These are phyloP conservation scores for Phenganax subtilis DNA, from an alignment of 92 coral and sea anemone genomes.

Conservation along the genomic window DNA sequence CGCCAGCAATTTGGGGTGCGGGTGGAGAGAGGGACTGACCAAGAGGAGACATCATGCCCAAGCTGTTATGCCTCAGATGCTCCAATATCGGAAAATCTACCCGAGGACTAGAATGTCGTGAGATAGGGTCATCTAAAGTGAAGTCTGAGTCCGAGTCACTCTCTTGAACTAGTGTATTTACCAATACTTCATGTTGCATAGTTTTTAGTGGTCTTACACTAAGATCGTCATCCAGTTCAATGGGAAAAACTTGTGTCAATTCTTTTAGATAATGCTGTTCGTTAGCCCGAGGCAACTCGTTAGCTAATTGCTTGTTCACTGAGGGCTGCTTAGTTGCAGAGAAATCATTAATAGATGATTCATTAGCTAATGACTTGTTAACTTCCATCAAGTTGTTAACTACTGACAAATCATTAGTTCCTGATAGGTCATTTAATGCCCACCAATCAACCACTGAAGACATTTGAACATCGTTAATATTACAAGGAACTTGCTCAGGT, in stretches of 20 bases:
- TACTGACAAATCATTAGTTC: slow-evolving; percentile 5
- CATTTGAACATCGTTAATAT: slow-evolving; percentile 52
- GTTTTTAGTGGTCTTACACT: neutral
- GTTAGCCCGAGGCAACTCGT: neutral
- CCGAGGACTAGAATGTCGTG: slow-evolving; percentile 3
- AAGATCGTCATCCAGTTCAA: slow-evolving; percentile 15
- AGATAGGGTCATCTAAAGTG: slow-evolving; percentile 27
- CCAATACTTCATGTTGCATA: neutral
- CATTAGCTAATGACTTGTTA: neutral
- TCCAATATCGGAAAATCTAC: neutral
- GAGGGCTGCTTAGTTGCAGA: neutral
- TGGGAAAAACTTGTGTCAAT: slow-evolving; percentile 1
- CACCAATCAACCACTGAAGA: slow-evolving; percentile 65
- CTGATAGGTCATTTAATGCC: slow-evolving; percentile 69
- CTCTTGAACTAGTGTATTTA: neutral
- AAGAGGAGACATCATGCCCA: neutral
- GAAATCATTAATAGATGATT: neutral
- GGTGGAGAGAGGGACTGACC: slow-evolving; percentile 42
- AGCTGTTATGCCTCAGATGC: neutral
- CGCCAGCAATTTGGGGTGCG: slow-evolving; percentile 81
- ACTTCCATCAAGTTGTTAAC: neutral
- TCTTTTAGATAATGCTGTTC: neutral
- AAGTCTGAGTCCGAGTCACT: slow-evolving; percentile 30
- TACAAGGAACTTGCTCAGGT: neutral
- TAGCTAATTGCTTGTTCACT: neutral